phyloP scores from a whole-genome alignment of 1,140 invertebrate genomes.

The Papilio machaon region DNA sequence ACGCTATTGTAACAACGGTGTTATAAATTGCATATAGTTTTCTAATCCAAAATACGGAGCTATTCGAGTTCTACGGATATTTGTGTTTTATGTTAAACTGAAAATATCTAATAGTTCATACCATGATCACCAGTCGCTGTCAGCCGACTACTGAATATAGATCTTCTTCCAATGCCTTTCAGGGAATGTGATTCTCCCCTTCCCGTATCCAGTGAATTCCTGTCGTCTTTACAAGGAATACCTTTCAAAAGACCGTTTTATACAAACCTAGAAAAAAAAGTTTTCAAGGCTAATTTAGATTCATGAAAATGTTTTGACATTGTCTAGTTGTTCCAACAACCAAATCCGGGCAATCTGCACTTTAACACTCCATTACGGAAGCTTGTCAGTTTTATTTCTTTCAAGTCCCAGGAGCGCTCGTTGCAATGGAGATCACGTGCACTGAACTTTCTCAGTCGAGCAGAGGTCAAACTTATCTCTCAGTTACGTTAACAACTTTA shows the following conservation, averaged over 20 bases:
- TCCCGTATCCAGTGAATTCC: too few relatives aligned
- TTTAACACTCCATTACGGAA: not conserved
- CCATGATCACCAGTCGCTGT: too few relatives aligned
- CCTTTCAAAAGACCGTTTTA: too few relatives aligned
- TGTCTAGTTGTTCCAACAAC: not conserved
- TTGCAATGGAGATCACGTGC: conserved; percentile 20
- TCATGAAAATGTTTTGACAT: not conserved
- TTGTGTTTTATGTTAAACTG: not conserved
- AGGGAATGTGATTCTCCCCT: too few relatives aligned
- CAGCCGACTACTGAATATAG: too few relatives aligned
- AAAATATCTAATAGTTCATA: too few relatives aligned
- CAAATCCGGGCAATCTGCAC: not conserved
- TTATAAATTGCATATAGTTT: not conserved
- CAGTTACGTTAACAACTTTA: conserved; percentile 16
- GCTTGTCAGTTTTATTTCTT: conserved; percentile 12
- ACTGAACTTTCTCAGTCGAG: conserved; percentile 16
- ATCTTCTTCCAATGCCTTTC: too few relatives aligned
- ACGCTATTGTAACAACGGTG: not conserved
- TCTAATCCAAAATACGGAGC: too few relatives aligned
- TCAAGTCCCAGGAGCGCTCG: not conserved
- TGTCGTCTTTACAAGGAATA: too few relatives aligned
- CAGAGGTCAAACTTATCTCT: conserved; percentile 10
- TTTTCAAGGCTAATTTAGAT: too few relatives aligned
- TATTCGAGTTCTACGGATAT: not conserved
- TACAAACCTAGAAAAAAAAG: too few relatives aligned